Evolutionary conservation across 23 tunicate species (phyloP), one percentile per base, ranked within the genome.

Genomic region (Trididemnum nubilum): DNA sequence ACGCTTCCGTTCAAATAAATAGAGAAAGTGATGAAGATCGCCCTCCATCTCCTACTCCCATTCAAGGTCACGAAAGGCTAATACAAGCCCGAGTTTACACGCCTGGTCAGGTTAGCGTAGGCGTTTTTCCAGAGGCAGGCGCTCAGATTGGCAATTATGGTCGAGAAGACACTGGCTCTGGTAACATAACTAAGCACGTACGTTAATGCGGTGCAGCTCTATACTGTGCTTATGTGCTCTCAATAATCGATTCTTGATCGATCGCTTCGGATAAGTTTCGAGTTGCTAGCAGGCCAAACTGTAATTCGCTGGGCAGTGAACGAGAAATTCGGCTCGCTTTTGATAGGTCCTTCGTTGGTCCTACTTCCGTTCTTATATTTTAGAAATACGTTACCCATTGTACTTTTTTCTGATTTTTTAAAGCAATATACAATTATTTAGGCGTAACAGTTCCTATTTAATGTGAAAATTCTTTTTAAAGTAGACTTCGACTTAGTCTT

Each of bases 11-110:
- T 32, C 74, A 34, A 25, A 83, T 28, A 12, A 72, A 70, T 26
- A 83, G 65, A 65, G 82, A 75, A 7, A 51, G 67, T 32, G 83
- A 79, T 63, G 73, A 65, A 65, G 82, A 85, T 51, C 64, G 64
- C 76, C 88, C 88, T 2, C 88, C 88, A 2, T 85, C 88, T 51
- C 88, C 88, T 33, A 85, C 77, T 7, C 88, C 82, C 23, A 30
- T 65, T 9, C 76, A 51, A 35, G 54, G 44, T 2, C 81, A 38
- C 61, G 81, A 37, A 5, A 33, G 51, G 34, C 9, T 76, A 4
- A 0, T 85, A 57, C 88, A 65, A 33, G 77, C 75, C 32, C 49
- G 82, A 1, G 73, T 77, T 4, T 77, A 34, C 39, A 25, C 81
- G 23, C 39, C 66, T 21, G 81, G 67, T 21, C 37, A 66, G 5